Conservation (phyloP, 2,797 vertebrate species). For the Dendrocincla tyrannina region DNA sequence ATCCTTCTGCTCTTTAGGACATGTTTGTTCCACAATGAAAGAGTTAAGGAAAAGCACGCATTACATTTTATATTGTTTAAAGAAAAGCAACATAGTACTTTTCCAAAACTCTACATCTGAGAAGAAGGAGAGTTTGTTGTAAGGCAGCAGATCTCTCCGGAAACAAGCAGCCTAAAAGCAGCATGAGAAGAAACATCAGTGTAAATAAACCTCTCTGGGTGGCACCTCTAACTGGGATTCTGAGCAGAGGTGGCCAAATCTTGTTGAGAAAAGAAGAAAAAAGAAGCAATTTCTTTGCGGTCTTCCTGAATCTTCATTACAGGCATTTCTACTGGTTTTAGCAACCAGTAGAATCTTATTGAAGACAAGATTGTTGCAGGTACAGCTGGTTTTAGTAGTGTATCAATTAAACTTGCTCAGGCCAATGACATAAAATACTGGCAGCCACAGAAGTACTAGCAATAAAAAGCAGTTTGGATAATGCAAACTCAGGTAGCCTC, state of each 20-base stretch:
- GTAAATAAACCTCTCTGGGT: background rate
- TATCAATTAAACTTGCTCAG: conserved; percentile 23
- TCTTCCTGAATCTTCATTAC: background rate
- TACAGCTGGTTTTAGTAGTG: background rate
- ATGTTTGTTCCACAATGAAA: background rate
- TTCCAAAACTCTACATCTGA: background rate
- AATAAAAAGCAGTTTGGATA: background rate
- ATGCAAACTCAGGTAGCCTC: background rate
- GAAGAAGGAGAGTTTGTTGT: background rate
- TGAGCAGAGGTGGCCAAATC: background rate
- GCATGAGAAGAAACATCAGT: background rate
- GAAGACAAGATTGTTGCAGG: background rate
- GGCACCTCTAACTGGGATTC: background rate
- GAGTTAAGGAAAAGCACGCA: background rate
- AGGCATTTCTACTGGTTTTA: background rate
- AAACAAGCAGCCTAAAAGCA: background rate
- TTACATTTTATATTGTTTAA: background rate
- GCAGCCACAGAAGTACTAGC: background rate
- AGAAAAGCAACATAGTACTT: background rate
- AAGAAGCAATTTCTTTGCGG: background rate
- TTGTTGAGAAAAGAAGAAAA: background rate
- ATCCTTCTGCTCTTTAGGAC: background rate
- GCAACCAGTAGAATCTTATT: background rate
- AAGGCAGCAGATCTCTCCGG: background rate
- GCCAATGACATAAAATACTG: background rate